Base-by-base conservation (phyloP, 1,140 invertebrate species). In the Drosophila prosaltans region DNA sequence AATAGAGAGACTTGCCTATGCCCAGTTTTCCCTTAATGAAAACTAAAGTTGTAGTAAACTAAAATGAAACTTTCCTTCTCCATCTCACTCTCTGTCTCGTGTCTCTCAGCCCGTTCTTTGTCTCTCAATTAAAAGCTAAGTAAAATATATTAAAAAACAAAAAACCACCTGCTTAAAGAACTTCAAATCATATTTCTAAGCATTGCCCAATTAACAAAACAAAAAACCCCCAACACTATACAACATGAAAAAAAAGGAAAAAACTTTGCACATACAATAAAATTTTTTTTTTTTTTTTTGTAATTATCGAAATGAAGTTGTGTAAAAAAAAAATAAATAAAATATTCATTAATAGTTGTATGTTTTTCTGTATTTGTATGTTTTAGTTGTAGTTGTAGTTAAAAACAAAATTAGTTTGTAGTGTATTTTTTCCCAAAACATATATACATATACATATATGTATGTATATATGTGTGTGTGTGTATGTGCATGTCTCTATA, bases 131-230 rank as follows among this genome's bases (percentile, higher is more conserved):
- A 71, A 62, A 75, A 63, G 51, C 71, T 72, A 55, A 63, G 41
- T 65, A 83, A 88, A 89, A 78, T 88, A 80, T 76, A 30, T 30
- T 16, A 16, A 16, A 16, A 16, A 16, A 16, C 65, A 86, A 88
- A 88, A 82, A 80, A 77, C 82, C 82, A 86, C 80, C 82, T 80
- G 82, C 82, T 86, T 88, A 70, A 82, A 41, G 67, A 78, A 68
- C 59, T 72, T 39, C 61, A 48, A 73, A 82, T 76, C 43, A 69
- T 88, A 69, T 55, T 24, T 21, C 61, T 76, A 78, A 75, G 65
- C 69, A 82, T 69, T 41, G 71, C 64, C 73, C 67, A 78, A 74
- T 72, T 74, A 77, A 78, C 57, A 26, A 61, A 69, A 36, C 30
- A 51, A 60, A 51, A 72, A 16, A 16, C 16, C 16, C 16, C 16